A percentile compares a stretch with the other conserved stretches of the same genome.
Conservation (phyloP, 2,797 vertebrate genomes). For the Neomorphus geoffroyi region DNA sequence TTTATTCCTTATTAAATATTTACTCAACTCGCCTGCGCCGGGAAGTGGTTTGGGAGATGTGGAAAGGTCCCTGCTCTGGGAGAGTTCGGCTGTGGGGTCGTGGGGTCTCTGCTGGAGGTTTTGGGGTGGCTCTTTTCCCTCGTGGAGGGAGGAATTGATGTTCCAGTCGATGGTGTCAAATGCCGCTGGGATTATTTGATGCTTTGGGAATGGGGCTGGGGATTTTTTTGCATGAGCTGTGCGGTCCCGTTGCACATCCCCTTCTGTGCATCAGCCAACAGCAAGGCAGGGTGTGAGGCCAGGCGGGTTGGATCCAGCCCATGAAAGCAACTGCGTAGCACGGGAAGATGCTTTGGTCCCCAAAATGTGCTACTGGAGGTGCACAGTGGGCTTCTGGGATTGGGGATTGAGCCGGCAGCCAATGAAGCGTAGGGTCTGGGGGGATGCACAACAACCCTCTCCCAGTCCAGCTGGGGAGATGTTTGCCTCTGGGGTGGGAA, state of each 20-base stretch:
- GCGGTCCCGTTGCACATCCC: fast-evolving
- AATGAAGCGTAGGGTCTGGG: fast-evolving
- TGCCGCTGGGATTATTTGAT: neutral
- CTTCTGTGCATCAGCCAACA: neutral
- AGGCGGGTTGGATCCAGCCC: fast-evolving
- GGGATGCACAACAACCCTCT: neutral
- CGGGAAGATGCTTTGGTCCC: neutral
- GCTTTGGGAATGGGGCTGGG: neutral
- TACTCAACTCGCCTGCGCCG: neutral
- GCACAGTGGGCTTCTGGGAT: fast-evolving
- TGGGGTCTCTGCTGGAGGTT: neutral
- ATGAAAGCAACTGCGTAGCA: neutral
- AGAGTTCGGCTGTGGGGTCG: neutral
- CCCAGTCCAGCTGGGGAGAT: too few relatives aligned
- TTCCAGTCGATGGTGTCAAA: neutral
- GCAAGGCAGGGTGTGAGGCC: neutral
- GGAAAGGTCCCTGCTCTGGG: neutral
- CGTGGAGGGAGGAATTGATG: fast-evolving
- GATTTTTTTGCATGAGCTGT: neutral
- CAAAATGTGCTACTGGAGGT: neutral
- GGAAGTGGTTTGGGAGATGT: neutral
- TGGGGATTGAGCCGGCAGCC: fast-evolving
- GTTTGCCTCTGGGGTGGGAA: neutral
- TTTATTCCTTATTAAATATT: constrained; percentile 33
- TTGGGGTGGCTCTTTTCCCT: neutral